These are phyloP conservation scores for Peromyscus melanophrys DNA, from an alignment of 2,797 vertebrate species.

Conservation along the genomic window DNA sequence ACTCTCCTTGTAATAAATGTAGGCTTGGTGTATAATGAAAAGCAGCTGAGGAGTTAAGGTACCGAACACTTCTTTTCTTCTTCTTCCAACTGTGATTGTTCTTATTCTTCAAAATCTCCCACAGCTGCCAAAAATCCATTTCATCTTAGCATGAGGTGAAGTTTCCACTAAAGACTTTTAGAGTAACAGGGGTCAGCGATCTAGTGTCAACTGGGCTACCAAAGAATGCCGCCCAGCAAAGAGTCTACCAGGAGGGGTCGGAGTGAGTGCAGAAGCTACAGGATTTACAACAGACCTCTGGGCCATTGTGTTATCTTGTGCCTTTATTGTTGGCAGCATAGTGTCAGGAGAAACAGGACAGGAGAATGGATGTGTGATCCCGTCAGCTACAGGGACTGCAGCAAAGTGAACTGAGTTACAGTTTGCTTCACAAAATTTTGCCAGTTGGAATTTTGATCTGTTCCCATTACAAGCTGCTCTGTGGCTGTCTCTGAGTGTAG, in stretches of 20 bases:
- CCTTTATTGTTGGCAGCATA: slow-evolving; percentile 68
- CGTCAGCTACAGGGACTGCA: neutral
- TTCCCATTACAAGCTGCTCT: slow-evolving; percentile 50
- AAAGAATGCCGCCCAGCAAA: slow-evolving; percentile 86
- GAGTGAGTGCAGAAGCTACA: slow-evolving; percentile 83
- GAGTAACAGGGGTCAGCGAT: slow-evolving; percentile 89
- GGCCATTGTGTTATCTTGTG: slow-evolving; percentile 52
- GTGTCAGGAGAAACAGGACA: slow-evolving; percentile 64
- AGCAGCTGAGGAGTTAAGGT: slow-evolving; percentile 94
- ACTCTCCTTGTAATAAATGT: slow-evolving; percentile 92
- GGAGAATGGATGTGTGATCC: slow-evolving; percentile 65
- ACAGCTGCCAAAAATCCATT: slow-evolving; percentile 93
- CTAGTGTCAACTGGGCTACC: slow-evolving; percentile 89
- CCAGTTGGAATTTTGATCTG: neutral
- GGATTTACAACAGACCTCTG: slow-evolving; percentile 77
- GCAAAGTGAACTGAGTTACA: slow-evolving; percentile 62
- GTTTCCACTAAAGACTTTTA: slow-evolving; percentile 94
- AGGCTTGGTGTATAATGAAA: slow-evolving; percentile 92
- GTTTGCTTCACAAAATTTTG: slow-evolving; percentile 58
- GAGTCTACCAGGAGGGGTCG: slow-evolving; percentile 79
- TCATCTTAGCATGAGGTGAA: slow-evolving; percentile 96
- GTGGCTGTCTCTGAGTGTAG: slow-evolving; percentile 64
- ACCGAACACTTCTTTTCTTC: slow-evolving; percentile 93
- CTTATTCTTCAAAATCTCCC: slow-evolving; percentile 94
- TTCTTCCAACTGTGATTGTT: slow-evolving; percentile 94